Evolutionary conservation across 2,113 vertebrate species (phyloP).

Genomic region (Pachycephala philippinensis): DNA sequence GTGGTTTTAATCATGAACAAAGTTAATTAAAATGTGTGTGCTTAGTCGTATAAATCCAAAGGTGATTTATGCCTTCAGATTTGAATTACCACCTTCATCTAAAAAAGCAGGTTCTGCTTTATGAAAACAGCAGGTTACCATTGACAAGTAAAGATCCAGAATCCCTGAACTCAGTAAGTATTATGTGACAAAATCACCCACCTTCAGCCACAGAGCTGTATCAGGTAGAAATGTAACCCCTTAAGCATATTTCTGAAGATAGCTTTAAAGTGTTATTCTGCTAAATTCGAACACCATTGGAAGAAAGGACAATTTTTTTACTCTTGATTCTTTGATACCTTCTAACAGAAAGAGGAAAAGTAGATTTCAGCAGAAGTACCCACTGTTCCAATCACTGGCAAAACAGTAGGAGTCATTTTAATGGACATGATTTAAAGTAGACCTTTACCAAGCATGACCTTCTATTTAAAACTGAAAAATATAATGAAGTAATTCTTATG

Average conservation of each 20-base stretch:
- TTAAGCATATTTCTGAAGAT: not conserved
- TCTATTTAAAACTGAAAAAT: not conserved
- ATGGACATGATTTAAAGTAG: not conserved
- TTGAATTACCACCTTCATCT: not conserved
- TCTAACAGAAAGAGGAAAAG: conserved; percentile 2
- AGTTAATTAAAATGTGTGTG: not conserved
- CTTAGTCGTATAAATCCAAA: not conserved
- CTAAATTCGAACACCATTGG: not conserved
- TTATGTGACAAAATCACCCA: not conserved
- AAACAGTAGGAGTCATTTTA: conserved; percentile 46
- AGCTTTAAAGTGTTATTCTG: not conserved
- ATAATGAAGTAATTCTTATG: not conserved
- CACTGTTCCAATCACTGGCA: conserved; percentile 23
- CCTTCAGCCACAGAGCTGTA: not conserved
- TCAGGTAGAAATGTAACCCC: not conserved
- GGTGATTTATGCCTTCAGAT: not conserved
- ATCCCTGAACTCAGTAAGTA: not conserved
- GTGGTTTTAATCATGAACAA: not conserved
- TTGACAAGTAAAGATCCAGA: not conserved
- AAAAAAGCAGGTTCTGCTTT: not conserved
- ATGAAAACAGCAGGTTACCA: not conserved
- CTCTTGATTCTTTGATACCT: not conserved
- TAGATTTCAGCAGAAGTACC: not conserved
- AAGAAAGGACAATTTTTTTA: not conserved
- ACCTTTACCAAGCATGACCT: not conserved